Conservation (phyloP, 1,140 invertebrate genomes). For the Dreissena polymorpha region DNA sequence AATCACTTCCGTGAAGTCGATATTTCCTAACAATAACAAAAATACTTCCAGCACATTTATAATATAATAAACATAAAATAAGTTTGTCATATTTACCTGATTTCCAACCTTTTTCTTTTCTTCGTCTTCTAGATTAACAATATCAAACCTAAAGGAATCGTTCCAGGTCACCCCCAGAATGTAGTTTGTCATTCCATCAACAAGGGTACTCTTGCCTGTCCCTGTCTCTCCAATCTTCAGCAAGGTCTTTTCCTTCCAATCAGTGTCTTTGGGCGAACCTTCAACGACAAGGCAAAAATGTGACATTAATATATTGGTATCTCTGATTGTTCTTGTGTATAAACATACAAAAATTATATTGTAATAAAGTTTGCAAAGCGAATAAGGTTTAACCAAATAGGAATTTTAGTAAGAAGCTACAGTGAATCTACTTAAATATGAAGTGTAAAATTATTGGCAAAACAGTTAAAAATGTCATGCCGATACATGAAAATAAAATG, state of each 20-base stretch:
- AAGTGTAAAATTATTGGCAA: not conserved
- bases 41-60: not conserved
- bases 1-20: not conserved
- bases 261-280: not conserved
- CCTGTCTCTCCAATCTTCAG: constrained; percentile 49
- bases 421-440: not conserved
- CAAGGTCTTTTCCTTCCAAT: constrained; percentile 41
- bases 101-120: constrained; percentile 13
- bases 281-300: too few relatives aligned
- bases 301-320: too few relatives aligned
- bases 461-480: too few relatives aligned
- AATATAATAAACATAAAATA: not conserved
- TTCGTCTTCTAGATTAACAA: constrained; percentile 39
- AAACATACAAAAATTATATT: too few relatives aligned
- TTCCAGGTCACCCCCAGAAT: constrained; percentile 41
- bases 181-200: constrained; percentile 53
- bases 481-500: too few relatives aligned
- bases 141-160: constrained; percentile 44
- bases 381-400: not conserved
- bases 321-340: too few relatives aligned
- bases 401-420: too few relatives aligned
- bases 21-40: not conserved
- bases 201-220: constrained; percentile 51
- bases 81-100: constrained; percentile 23
- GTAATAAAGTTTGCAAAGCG: not conserved